Conservation (phyloP, 2,113 vertebrate genomes). For the Anser brachyrhynchus region DNA sequence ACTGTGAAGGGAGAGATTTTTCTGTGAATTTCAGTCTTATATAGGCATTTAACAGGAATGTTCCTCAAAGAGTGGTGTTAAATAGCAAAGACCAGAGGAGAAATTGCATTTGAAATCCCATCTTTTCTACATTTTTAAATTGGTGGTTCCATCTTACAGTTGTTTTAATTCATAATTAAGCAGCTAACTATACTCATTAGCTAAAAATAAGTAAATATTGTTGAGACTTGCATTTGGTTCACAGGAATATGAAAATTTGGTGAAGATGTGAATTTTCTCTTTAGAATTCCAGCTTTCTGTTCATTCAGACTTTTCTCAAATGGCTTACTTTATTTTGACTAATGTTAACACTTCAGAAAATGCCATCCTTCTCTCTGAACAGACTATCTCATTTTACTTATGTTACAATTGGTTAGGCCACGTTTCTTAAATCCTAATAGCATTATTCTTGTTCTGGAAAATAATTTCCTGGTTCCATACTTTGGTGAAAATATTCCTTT, state of each 20-base stretch:
- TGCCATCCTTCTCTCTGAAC: not conserved
- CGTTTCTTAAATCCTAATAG: not conserved
- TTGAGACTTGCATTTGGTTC: not conserved
- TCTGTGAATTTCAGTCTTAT: not conserved
- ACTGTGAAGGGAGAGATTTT: not conserved
- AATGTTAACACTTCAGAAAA: not conserved
- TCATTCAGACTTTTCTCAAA: not conserved
- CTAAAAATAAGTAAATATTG: not conserved
- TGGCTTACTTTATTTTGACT: not conserved
- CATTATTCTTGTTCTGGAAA: not conserved
- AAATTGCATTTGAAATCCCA: not conserved
- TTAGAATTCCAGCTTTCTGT: slow-evolving; percentile 4
- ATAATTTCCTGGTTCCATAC: not conserved
- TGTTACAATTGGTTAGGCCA: not conserved
- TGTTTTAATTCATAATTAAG: not conserved
- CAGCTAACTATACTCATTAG: not conserved
- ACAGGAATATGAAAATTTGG: not conserved
- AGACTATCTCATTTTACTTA: not conserved
- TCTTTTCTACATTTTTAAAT: not conserved
- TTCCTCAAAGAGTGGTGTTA: not conserved
- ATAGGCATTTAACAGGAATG: not conserved
- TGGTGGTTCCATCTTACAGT: not conserved
- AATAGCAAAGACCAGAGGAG: not conserved
- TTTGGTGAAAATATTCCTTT: not conserved
- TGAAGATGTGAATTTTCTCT: not conserved